These are phyloP conservation scores for Amorpha juglandis DNA, from an alignment of 2,888 invertebrate genomes.

Conservation along the genomic window DNA sequence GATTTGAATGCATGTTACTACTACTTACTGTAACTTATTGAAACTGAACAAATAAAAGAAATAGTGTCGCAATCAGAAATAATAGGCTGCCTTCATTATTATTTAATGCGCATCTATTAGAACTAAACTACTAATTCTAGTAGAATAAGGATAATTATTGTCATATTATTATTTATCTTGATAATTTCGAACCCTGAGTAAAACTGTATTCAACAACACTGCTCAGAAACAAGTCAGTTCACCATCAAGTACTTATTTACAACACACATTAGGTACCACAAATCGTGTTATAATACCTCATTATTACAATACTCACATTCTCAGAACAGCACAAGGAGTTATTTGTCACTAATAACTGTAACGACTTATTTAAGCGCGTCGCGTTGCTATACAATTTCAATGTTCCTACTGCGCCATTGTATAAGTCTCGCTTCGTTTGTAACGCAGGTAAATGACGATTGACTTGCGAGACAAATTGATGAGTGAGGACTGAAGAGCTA, in stretches of 20 bases:
- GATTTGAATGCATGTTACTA: no score
- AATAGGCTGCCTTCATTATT: no score
- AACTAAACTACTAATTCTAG: no score
- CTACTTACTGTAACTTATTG: no score
- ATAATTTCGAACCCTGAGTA: no score
- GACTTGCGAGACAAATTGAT: not conserved
- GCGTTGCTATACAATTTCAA: not conserved
- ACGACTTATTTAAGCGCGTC: constrained; percentile 8
- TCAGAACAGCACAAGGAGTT: constrained; percentile 24
- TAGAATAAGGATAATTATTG: no score
- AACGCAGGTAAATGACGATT: not conserved
- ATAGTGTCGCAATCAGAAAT: no score
- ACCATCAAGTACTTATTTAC: not conserved
- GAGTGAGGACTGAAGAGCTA: no score
- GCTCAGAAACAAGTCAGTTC: not conserved
- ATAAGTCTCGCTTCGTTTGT: not conserved
- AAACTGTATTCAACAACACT: no score
- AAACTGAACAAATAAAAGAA: no score
- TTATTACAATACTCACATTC: not conserved
- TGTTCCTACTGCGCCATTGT: constrained; percentile 12
- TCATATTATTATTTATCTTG: no score
- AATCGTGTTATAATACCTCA: constrained; percentile 1
- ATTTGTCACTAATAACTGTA: not conserved
- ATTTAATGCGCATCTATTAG: no score
- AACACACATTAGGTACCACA: not conserved